Base-by-base conservation (phyloP, 1,140 invertebrate genomes). In the Cotesia glomerata region DNA sequence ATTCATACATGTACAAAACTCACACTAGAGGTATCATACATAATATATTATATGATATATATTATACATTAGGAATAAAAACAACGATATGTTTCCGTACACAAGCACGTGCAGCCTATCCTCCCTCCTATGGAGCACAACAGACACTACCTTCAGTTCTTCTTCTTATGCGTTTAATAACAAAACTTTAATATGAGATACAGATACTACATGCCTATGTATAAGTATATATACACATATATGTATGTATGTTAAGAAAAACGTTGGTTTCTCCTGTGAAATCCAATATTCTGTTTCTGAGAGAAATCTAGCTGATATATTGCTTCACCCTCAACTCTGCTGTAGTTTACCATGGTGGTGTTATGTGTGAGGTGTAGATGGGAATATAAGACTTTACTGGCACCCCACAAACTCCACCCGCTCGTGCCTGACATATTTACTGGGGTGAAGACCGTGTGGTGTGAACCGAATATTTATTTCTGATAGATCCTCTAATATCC, bases 241-340 rank as follows among this genome's bases (percentile, higher is more conserved):
- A 45, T 9, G 39, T 11, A 11, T 8, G 5, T 13, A 8, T 13
- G 11, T 32, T 5, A 51, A 71, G 59, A 65, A 71, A 71, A 58
- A 39, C 36, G 45, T 56, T 64, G 61, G 69, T 71, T 71, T 58
- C 64, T 59, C 64, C 18, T 39, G 64, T 39, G 71, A 72, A 72
- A 72, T 72, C 71, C 71, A 72, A 72, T 72, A 72, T 72, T 72
- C 71, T 67, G 71, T 72, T 72, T 72, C 71, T 49, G 63, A 18
- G 62, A 64, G 64, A 72, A 72, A 72, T 72, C 71, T 58, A 36
- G 56, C 56, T 72, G 71, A 72, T 72, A 72, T 72, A 72, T 72
- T 58, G 63, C 64, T 67, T 49, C 56, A 61, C 54, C 70, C 69
- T 13, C 26, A n/a, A 26, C 59, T 32, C 34, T 8, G 59, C 26